These are phyloP conservation scores for Emydura subglobosa DNA, from an alignment of 2,113 vertebrate species.

Conservation along the genomic window DNA sequence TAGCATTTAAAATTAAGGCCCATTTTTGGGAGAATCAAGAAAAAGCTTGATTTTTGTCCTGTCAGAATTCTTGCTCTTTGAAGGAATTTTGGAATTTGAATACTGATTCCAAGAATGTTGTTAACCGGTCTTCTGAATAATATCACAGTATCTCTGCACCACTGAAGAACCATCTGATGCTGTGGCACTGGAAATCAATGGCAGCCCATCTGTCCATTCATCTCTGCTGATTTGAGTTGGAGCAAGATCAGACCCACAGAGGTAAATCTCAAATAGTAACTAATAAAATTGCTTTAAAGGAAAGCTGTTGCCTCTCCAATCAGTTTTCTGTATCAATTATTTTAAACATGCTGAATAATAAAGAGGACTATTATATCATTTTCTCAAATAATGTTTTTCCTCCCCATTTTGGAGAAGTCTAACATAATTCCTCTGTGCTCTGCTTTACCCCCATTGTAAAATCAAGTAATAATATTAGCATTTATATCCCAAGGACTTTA, in stretches of 20 bases:
- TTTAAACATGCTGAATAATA: background rate
- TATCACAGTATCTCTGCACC: background rate
- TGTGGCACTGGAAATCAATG: background rate
- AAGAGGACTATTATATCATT: background rate
- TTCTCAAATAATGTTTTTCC: background rate
- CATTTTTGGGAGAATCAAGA: background rate
- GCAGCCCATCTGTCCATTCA: background rate
- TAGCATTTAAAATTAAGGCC: conserved; percentile 54
- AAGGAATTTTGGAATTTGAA: background rate
- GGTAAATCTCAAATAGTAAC: background rate
- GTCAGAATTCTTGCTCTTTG: background rate
- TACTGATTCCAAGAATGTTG: background rate
- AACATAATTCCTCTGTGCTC: background rate
- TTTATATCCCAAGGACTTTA: background rate
- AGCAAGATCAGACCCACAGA: background rate
- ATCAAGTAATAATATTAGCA: background rate
- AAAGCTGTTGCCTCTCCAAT: background rate
- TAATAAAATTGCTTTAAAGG: background rate
- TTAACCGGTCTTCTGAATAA: background rate
- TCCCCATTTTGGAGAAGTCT: background rate
- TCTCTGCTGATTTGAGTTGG: background rate
- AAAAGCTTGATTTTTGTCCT: background rate
- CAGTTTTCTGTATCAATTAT: background rate
- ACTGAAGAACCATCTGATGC: background rate
- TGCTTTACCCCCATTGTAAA: background rate